Conservation (phyloP, 92 coral and sea anemone genomes). For the Muricea muricata region DNA sequence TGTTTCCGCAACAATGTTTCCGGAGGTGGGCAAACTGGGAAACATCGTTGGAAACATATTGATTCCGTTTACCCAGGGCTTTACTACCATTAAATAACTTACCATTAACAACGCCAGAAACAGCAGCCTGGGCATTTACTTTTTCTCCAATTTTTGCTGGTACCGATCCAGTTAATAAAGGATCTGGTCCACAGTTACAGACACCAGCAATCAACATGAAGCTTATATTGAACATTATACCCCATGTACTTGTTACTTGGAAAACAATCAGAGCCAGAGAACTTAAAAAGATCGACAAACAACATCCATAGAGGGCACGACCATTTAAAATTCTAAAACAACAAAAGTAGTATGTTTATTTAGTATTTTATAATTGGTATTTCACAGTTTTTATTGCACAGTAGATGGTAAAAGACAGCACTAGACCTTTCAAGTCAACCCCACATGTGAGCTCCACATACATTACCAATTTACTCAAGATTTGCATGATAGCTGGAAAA, state of each 20-base stretch:
- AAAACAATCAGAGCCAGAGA: conserved; percentile 81
- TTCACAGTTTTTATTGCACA: too few species aligned
- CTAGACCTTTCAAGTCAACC: too few species aligned
- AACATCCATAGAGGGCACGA: conserved; percentile 79
- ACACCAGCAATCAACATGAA: conserved; percentile 97
- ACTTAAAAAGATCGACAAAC: conserved; percentile 78
- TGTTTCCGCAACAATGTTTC: too few species aligned
- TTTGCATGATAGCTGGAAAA: too few species aligned
- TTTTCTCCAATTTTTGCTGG: conserved; percentile 93
- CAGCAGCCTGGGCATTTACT: conserved; percentile 97
- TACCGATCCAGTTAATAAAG: conserved; percentile 89
- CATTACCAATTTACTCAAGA: too few species aligned
- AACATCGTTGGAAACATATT: too few species aligned
- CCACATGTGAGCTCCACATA: too few species aligned
- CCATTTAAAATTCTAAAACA: conserved; percentile 72
- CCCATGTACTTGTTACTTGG: conserved; percentile 87
- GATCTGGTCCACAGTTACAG: conserved; percentile 99
- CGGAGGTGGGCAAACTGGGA: too few species aligned
- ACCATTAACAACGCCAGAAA: conserved; percentile 98
- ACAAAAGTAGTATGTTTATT: background rate
- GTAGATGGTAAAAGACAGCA: too few species aligned
- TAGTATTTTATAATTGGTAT: background rate
- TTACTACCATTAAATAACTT: background rate
- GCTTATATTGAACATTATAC: conserved; percentile 73
- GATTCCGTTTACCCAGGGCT: too few species aligned